A percentile compares a stretch with the other conserved stretches of the same genome.
Conservation (phyloP, 2,888 invertebrate genomes). For the Microplitis deprimator region DNA sequence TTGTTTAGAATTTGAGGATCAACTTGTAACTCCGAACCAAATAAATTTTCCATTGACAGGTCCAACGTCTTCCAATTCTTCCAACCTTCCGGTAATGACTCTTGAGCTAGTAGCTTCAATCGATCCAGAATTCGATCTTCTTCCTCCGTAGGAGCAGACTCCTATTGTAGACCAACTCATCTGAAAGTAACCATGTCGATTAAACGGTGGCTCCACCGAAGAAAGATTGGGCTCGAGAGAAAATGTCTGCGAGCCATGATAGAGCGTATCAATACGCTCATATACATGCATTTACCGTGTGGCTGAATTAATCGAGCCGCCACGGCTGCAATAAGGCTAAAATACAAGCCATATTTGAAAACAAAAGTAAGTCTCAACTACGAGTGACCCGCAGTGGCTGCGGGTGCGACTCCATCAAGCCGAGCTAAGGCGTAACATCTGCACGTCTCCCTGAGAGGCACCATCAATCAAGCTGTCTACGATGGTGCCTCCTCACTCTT, state of each 20-base stretch:
- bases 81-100: background rate
- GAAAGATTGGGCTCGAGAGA: background rate
- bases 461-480: too few species aligned
- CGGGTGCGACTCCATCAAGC: background rate
- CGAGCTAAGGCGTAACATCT: too few species aligned
- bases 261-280: too few species aligned
- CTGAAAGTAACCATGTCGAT: background rate
- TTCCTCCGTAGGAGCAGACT: background rate
- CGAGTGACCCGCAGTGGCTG: background rate
- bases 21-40: background rate
- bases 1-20: background rate
- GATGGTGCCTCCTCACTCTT: too few species aligned
- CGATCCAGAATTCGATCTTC: background rate
- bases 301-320: background rate
- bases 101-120: background rate
- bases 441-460: too few species aligned
- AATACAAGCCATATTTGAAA: background rate
- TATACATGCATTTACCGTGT: background rate
- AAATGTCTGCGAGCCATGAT: background rate
- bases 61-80: background rate
- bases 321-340: background rate
- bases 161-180: background rate
- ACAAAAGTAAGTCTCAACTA: background rate
- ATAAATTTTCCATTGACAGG: background rate
- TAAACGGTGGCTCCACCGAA: background rate